Conservation (phyloP, 2,113 vertebrate species). For the Bubo scandiacus region DNA sequence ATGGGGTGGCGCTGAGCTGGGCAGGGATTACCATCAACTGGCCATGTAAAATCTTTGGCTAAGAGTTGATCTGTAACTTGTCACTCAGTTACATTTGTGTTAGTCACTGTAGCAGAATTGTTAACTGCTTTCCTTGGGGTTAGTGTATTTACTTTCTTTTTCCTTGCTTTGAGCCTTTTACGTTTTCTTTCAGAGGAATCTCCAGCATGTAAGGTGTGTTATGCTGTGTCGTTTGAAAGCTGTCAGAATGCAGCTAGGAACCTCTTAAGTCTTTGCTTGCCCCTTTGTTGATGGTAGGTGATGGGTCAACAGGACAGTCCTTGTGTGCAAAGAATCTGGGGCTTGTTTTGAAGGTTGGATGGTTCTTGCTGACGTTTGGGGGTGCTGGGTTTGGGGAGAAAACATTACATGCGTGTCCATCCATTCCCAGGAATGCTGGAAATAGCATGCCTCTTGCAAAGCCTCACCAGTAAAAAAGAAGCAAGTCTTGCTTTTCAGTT, state of each 20-base stretch:
- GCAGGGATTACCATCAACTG: background rate
- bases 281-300: background rate
- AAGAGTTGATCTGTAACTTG: background rate
- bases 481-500: background rate
- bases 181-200: background rate
- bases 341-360: background rate
- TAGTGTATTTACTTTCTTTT: background rate
- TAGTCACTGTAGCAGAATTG: background rate
- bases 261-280: background rate
- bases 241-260: background rate
- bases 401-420: rapidly evolving
- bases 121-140: background rate
- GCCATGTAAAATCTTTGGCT: background rate
- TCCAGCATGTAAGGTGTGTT: background rate
- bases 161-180: background rate
- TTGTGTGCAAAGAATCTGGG: background rate
- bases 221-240: background rate
- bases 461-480: background rate
- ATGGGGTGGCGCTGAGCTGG: background rate
- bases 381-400: background rate
- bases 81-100: background rate
- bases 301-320: rapidly evolving
- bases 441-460: background rate
- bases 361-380: background rate
- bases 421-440: background rate